These are phyloP conservation scores for Chaetogeoica ovagalla DNA, from an alignment of 2,888 invertebrate genomes.

Conservation along the genomic window DNA sequence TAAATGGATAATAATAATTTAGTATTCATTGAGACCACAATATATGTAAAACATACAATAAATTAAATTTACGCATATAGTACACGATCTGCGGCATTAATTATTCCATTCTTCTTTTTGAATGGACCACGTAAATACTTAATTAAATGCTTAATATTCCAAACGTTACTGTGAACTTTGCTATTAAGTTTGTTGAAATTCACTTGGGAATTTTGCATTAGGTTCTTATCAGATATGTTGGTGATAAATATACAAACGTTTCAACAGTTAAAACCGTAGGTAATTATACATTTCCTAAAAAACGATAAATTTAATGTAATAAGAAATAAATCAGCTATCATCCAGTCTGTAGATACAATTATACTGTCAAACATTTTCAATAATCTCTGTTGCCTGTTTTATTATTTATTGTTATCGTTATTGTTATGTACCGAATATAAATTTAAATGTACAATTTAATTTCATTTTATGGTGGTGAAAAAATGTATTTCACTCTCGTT, in stretches of 20 bases:
- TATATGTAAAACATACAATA: background rate
- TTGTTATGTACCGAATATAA: too few relatives aligned
- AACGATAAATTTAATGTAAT: too few relatives aligned
- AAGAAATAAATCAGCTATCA: too few relatives aligned
- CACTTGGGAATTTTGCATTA: conserved; percentile 21
- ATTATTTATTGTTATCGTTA: too few relatives aligned
- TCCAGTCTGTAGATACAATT: too few relatives aligned
- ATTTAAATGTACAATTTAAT: too few relatives aligned
- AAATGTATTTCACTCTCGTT: too few relatives aligned
- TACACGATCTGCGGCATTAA: conserved; percentile 19
- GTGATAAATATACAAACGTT: conserved; percentile 2
- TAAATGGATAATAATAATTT: conserved; percentile 6
- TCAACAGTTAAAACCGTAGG: background rate
- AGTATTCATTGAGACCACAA: background rate
- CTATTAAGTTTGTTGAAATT: background rate
- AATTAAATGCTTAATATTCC: conserved; percentile 34
- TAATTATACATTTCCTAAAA: too few relatives aligned
- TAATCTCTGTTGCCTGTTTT: too few relatives aligned
- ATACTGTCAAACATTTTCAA: too few relatives aligned
- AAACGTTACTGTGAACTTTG: conserved; percentile 30
- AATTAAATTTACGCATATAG: conserved; percentile 20
- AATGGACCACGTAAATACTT: conserved; percentile 41
- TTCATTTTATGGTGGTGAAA: too few relatives aligned
- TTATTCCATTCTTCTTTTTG: conserved; percentile 38
- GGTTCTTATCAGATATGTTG: conserved; percentile 16